A percentile compares a stretch with the other conserved stretches of the same genome.
phyloP scores from a whole-genome alignment of 2,888 invertebrate genomes.

The Lepetodrilus schrolli region DNA sequence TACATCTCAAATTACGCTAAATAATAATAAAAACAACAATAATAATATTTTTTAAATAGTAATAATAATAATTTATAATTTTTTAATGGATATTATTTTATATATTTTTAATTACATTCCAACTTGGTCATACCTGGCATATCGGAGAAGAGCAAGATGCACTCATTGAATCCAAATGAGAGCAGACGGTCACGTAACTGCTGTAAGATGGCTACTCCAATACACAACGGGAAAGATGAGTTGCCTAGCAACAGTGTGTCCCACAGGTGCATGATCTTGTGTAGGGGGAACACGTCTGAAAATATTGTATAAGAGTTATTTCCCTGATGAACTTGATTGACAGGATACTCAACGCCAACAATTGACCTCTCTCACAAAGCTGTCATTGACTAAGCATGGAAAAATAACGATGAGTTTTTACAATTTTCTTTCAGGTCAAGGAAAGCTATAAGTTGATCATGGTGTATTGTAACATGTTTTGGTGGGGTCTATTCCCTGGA shows the following conservation, averaged over 20 bases:
- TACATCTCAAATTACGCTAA: too few relatives aligned
- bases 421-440: background rate
- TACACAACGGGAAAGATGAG: constrained; percentile 92
- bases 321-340: too few relatives aligned
- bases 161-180: constrained; percentile 96
- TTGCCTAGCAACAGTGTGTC: constrained; percentile 95
- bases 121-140: constrained; percentile 81
- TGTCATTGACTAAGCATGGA: too few relatives aligned
- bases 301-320: too few relatives aligned
- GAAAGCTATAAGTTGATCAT: too few relatives aligned
- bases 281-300: constrained; percentile 95
- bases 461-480: too few relatives aligned
- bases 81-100: too few relatives aligned
- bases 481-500: too few relatives aligned
- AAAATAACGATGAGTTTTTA: background rate
- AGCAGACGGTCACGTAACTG: constrained; percentile 82
- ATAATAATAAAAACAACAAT: background rate
- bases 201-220: constrained; percentile 92
- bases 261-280: constrained; percentile 98
- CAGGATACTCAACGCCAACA: too few relatives aligned
- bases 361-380: too few relatives aligned
- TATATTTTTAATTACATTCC: background rate
- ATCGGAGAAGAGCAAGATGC: constrained; percentile 98
- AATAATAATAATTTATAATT: too few relatives aligned
- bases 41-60: too few relatives aligned